These are phyloP conservation scores for Sebastes vulpes DNA, from an alignment of 2,797 vertebrate genomes.

Conservation along the genomic window DNA sequence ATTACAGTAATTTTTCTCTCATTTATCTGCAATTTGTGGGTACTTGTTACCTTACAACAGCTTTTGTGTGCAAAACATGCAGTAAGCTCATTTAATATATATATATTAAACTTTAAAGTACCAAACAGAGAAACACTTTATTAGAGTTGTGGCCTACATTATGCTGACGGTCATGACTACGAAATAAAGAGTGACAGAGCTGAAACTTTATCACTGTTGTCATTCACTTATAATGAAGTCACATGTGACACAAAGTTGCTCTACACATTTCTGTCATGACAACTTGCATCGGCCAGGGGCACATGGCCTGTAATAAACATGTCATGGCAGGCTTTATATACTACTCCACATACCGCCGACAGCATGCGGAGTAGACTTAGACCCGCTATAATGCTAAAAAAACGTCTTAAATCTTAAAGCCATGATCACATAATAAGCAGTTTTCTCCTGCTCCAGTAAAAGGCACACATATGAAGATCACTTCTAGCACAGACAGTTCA, in stretches of 20 bases:
- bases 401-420: not conserved
- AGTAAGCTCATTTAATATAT: not conserved
- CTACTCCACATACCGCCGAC: not conserved
- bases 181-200: not conserved
- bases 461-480: not conserved
- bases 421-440: constrained; percentile 32
- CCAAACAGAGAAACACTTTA: not conserved
- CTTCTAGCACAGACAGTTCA: constrained; percentile 10
- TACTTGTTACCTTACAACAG: not conserved
- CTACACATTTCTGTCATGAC: constrained; percentile 3
- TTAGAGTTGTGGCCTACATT: not conserved
- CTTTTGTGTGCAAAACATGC: not conserved
- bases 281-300: not conserved
- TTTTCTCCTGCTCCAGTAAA: not conserved
- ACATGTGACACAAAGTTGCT: not conserved
- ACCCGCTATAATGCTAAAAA: not conserved
- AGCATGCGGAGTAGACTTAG: constrained; percentile 2
- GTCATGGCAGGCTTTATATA: constrained; percentile 25
- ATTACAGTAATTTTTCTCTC: not conserved
- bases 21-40: not conserved
- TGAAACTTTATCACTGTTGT: not conserved
- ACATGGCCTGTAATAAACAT: constrained; percentile 36
- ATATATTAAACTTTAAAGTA: not conserved
- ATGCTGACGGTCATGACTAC: not conserved
- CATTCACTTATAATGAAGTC: not conserved